Conservation (phyloP, 2,113 vertebrate genomes). For the Cyphomyrus plagiostoma region DNA sequence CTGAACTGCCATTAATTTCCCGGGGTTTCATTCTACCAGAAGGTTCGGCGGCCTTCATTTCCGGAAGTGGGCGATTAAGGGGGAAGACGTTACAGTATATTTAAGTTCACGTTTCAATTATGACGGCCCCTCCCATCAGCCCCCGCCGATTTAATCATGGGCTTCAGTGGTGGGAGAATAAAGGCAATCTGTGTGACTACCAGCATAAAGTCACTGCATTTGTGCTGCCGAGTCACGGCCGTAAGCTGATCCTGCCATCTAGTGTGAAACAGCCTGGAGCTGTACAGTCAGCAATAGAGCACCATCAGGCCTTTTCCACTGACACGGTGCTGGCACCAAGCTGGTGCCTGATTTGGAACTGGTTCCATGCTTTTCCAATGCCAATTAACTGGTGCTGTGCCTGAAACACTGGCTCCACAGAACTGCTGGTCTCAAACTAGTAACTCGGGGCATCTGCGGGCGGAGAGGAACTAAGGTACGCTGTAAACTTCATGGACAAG, state of each 20-base stretch:
- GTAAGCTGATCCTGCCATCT: neutral
- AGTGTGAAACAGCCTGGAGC: neutral
- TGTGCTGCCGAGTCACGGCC: neutral
- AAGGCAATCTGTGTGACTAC: neutral
- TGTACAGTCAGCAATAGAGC: neutral
- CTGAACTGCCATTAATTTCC: neutral
- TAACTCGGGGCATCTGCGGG: neutral
- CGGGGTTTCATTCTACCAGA: neutral
- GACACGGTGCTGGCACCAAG: neutral
- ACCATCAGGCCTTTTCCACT: neutral
- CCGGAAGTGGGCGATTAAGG: neutral
- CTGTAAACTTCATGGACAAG: neutral
- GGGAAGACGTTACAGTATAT: neutral
- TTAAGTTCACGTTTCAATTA: neutral
- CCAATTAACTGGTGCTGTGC: neutral
- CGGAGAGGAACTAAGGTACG: neutral
- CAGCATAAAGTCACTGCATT: neutral
- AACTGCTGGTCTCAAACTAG: neutral
- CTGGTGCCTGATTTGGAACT: neutral
- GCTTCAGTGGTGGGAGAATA: neutral
- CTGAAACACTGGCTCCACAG: neutral
- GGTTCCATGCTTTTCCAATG: neutral
- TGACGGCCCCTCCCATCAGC: neutral
- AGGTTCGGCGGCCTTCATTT: neutral
- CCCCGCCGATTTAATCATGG: neutral